Conservation (phyloP, 2,797 vertebrate species). For the Lepus townsendii region DNA sequence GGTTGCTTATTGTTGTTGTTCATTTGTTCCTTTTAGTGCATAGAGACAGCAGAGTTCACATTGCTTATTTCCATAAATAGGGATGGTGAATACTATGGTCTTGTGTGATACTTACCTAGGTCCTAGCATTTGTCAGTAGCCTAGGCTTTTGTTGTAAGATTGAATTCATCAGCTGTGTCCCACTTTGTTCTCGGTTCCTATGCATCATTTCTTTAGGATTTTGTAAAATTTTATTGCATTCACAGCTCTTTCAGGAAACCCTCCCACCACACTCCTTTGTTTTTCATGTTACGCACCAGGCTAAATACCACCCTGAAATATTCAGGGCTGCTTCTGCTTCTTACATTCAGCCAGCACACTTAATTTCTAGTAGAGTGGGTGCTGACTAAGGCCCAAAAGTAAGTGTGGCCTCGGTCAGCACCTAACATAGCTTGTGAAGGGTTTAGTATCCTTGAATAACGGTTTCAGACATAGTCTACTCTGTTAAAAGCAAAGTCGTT, state of each 20-base stretch:
- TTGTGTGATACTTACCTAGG: neutral
- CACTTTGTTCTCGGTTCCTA: neutral
- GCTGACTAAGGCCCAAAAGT: neutral
- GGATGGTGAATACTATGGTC: neutral
- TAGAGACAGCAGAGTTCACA: neutral
- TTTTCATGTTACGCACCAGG: neutral
- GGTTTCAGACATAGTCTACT: neutral
- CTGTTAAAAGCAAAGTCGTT: constrained; percentile 33
- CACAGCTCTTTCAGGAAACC: neutral
- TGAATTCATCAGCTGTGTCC: neutral
- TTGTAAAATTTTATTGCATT: neutral
- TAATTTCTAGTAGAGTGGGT: constrained; percentile 14
- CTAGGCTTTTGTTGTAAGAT: neutral
- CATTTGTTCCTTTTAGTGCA: constrained; percentile 32
- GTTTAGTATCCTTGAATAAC: neutral
- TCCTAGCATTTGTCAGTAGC: neutral
- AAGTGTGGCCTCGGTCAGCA: neutral
- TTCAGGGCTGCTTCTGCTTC: constrained; percentile 9
- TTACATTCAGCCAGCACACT: neutral
- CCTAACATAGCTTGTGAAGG: neutral
- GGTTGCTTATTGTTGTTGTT: constrained; percentile 31
- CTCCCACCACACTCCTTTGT: neutral
- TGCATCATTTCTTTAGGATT: constrained; percentile 41
- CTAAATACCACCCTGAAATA: neutral
- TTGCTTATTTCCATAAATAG: neutral